Percentiles rank a stretch among this genome's conserved stretches.
Evolutionary conservation across 2,797 vertebrate genomes (phyloP).

Genomic region (Pipistrellus pipistrellus): DNA sequence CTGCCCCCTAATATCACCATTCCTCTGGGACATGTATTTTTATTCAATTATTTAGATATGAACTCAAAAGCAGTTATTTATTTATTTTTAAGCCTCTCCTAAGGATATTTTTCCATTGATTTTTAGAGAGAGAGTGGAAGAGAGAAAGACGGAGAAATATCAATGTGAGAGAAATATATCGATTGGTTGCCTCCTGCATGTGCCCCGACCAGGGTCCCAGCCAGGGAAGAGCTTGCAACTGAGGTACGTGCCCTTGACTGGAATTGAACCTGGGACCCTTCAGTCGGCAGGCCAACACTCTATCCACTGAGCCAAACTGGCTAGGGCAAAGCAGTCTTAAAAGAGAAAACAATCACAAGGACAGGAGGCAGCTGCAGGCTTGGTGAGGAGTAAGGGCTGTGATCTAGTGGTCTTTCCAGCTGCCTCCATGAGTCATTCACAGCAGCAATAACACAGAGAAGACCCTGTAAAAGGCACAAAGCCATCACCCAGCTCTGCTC

Average conservation of each 20-base stretch:
- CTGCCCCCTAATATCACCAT: not conserved
- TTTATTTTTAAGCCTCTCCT: too few relatives aligned
- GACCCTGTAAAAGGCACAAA: not conserved
- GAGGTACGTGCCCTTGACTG: too few relatives aligned
- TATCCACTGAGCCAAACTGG: too few relatives aligned
- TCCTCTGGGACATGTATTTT: not conserved
- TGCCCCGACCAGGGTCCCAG: too few relatives aligned
- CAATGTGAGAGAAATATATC: too few relatives aligned
- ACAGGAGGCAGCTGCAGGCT: not conserved
- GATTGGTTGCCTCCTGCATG: too few relatives aligned
- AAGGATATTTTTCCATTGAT: too few relatives aligned
- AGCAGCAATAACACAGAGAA: not conserved
- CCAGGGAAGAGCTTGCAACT: too few relatives aligned
- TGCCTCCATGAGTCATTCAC: not conserved
- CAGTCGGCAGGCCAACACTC: too few relatives aligned
- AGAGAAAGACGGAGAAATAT: too few relatives aligned
- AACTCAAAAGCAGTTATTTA: not conserved
- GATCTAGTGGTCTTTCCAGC: not conserved
- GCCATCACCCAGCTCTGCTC: not conserved
- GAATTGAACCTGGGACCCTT: too few relatives aligned
- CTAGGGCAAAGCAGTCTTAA: conserved; percentile 5
- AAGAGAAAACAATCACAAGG: not conserved
- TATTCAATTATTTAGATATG: not conserved
- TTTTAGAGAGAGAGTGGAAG: too few relatives aligned
- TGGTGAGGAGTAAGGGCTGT: not conserved